A percentile compares a stretch with the other conserved stretches of the same genome.
phyloP scores from a whole-genome alignment of 2,797 vertebrate genomes.

The Artibeus lituratus region DNA sequence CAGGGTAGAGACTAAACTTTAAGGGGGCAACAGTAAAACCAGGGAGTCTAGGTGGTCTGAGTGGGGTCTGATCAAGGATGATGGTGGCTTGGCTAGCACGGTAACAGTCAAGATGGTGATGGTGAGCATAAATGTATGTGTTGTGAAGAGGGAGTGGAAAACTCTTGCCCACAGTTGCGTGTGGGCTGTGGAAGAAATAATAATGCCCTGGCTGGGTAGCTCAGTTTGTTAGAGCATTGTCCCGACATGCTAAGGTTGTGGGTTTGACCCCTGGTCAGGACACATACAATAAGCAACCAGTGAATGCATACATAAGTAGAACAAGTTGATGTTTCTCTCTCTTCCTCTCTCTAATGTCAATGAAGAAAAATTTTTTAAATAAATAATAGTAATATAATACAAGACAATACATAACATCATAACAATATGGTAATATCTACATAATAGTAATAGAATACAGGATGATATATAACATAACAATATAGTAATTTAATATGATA shows the following conservation, averaged over 20 bases:
- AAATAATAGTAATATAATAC: neutral
- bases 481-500: neutral
- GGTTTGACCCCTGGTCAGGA: neutral
- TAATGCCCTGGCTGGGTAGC: neutral
- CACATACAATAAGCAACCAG: neutral
- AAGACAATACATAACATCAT: neutral
- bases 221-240: neutral
- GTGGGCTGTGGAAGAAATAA: neutral
- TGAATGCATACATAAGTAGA: neutral
- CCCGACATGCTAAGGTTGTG: neutral
- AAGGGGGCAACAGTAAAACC: neutral
- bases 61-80: neutral
- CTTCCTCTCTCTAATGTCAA: neutral
- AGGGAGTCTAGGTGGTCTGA: neutral
- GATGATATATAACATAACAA: neutral
- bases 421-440: neutral
- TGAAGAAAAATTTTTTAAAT: neutral
- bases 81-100: neutral
- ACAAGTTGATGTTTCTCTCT: neutral
- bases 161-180: too few species aligned
- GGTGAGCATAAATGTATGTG: neutral
- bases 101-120: neutral
- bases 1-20: neutral
- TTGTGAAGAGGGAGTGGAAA: neutral
- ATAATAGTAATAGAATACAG: neutral